Conservation (phyloP, 2,113 vertebrate genomes). For the Leptobrachium leishanense region DNA sequence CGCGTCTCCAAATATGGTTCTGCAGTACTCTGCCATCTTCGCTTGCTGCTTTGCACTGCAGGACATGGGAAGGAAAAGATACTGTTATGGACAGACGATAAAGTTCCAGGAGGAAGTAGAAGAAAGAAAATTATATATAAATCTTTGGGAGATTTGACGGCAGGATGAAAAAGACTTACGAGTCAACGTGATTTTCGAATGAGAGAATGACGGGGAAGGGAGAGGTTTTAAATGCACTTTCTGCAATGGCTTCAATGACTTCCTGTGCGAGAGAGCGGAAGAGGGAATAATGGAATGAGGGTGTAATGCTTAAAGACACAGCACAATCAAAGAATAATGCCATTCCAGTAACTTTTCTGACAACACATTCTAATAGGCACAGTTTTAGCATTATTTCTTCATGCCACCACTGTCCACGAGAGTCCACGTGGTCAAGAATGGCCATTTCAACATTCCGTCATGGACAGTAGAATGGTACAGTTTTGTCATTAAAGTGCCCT, state of each 20-base stretch:
- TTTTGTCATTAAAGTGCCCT: too few species aligned
- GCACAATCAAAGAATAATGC: background rate
- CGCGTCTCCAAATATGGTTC: conserved; percentile 83
- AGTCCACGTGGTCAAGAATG: too few species aligned
- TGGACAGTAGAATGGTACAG: too few species aligned
- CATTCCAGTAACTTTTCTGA: too few species aligned
- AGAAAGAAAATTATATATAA: background rate
- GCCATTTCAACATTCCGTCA: too few species aligned
- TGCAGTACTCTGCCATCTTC: conserved; percentile 89
- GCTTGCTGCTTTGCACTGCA: conserved; percentile 82
- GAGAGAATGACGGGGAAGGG: conserved; percentile 85
- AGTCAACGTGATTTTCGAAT: conserved; percentile 91
- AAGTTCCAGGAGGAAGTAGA: background rate
- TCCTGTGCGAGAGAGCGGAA: conserved; percentile 62
- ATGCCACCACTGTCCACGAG: too few species aligned
- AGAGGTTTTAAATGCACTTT: conserved; percentile 85
- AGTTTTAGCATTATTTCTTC: too few species aligned
- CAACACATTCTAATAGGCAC: too few species aligned
- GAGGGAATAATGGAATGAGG: background rate
- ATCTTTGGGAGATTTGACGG: background rate
- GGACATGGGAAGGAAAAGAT: conserved; percentile 15
- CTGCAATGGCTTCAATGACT: conserved; percentile 88
- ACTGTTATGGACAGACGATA: background rate
- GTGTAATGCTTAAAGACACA: background rate
- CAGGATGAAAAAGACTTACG: conserved; percentile 70